A percentile compares a stretch with the other conserved stretches of the same genome.
phyloP scores from a whole-genome alignment of 2,888 invertebrate species.

The Oscheius sp. region DNA sequence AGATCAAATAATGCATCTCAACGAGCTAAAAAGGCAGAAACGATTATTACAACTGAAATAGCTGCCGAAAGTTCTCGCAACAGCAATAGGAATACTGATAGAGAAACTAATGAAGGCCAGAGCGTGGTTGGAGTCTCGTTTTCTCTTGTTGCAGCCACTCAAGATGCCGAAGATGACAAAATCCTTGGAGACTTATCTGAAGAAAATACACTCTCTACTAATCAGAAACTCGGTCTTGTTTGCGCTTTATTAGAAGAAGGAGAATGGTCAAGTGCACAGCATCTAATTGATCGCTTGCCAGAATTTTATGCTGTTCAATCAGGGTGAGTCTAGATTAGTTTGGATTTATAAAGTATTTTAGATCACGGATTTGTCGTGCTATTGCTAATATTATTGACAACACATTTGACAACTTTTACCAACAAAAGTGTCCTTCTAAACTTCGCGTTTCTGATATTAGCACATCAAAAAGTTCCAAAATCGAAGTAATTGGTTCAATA shows the following conservation, averaged over 20 bases:
- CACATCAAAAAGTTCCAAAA: neutral
- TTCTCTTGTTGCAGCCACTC: slow-evolving; percentile 48
- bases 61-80: slow-evolving; percentile 21
- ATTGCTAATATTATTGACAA: slow-evolving; percentile 57
- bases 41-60: slow-evolving; percentile 46
- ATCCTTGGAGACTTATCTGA: slow-evolving; percentile 45
- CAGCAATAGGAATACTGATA: slow-evolving; percentile 7
- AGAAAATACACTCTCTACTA: slow-evolving; percentile 72
- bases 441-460: neutral
- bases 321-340: slow-evolving; percentile 32
- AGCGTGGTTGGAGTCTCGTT: slow-evolving; percentile 42
- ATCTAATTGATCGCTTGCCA: slow-evolving; percentile 84
- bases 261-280: slow-evolving; percentile 87
- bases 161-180: slow-evolving; percentile 55
- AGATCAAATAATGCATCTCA: slow-evolving; percentile 73
- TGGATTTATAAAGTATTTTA: slow-evolving; percentile 27
- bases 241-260: slow-evolving; percentile 87
- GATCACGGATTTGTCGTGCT: slow-evolving; percentile 53
- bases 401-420: slow-evolving; percentile 57
- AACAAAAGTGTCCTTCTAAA: slow-evolving; percentile 24
- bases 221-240: slow-evolving; percentile 92
- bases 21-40: slow-evolving; percentile 80
- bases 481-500: no score
- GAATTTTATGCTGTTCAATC: slow-evolving; percentile 72
- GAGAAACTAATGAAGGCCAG: neutral